phyloP scores from a whole-genome alignment of 2,797 vertebrate genomes.

The Clarias fuscus region DNA sequence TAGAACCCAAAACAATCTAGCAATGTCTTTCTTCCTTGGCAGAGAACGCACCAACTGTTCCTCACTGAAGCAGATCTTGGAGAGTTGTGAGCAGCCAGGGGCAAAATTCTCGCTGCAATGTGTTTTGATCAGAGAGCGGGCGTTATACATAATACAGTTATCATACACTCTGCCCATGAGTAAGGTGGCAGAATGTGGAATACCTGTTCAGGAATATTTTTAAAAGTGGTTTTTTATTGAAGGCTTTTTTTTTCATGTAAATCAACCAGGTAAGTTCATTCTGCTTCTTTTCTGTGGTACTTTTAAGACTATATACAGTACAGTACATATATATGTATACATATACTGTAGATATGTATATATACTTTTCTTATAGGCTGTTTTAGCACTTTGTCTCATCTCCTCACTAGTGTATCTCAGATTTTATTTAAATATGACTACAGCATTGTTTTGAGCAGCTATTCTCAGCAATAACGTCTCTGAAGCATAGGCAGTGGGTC shows the following conservation, averaged over 20 bases:
- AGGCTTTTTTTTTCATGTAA: not conserved
- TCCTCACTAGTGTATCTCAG: not conserved
- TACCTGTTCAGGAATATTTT: not conserved
- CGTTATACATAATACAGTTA: slow-evolving; percentile 12
- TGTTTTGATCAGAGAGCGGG: not conserved
- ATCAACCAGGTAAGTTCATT: not conserved
- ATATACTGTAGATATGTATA: not conserved
- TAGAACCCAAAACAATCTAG: not conserved
- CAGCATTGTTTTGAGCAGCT: not conserved
- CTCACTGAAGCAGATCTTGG: not conserved
- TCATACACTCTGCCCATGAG: not conserved
- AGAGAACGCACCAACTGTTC: not conserved
- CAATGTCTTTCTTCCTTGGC: not conserved
- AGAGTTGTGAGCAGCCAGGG: slow-evolving; percentile 12
- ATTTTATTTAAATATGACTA: not conserved
- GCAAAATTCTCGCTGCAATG: not conserved
- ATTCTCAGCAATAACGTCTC: not conserved
- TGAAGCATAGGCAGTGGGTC: not conserved
- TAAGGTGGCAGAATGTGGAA: not conserved
- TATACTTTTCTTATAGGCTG: not conserved
- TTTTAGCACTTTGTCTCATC: not conserved
- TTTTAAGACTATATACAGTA: not conserved
- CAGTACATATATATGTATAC: not conserved
- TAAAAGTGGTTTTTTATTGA: not conserved
- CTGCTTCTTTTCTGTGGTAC: not conserved